Evolutionary conservation across 2,113 vertebrate genomes (phyloP).

Genomic region (Andinoacara biseriatus): DNA sequence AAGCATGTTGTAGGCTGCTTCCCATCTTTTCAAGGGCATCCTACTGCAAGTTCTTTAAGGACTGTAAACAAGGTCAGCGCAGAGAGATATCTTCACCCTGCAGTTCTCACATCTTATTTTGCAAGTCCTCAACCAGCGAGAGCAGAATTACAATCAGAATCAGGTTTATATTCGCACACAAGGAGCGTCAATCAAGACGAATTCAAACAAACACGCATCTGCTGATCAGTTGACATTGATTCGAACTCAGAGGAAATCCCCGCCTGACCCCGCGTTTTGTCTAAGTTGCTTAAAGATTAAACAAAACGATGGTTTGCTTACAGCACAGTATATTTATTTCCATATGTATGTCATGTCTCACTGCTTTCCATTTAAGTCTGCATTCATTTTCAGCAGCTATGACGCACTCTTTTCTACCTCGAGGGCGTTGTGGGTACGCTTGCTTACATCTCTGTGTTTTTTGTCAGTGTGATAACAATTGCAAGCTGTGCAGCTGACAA

Average conservation of each 20-base stretch:
- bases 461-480: conserved; percentile 81
- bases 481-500: conserved; percentile 81
- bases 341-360: conserved; percentile 60
- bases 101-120: conserved; percentile 8
- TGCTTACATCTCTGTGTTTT: conserved; percentile 68
- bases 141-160: conserved; percentile 13
- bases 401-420: conserved; percentile 54
- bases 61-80: conserved; percentile 41
- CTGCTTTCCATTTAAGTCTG: conserved; percentile 57
- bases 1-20: conserved; percentile 11
- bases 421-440: conserved; percentile 53
- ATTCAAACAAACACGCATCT: not conserved
- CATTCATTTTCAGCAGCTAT: conserved; percentile 46
- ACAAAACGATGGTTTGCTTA: conserved; percentile 38
- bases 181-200: not conserved
- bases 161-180: not conserved
- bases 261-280: conserved; percentile 19
- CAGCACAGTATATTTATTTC: conserved; percentile 39
- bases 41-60: not conserved
- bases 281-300: conserved; percentile 13
- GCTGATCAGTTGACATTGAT: conserved; percentile 7
- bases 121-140: not conserved
- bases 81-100: conserved; percentile 16
- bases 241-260: conserved; percentile 13
- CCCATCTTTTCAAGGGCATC: conserved; percentile 20